Conservation (phyloP, 2,113 vertebrate genomes). For the Copsychus sechellarum region DNA sequence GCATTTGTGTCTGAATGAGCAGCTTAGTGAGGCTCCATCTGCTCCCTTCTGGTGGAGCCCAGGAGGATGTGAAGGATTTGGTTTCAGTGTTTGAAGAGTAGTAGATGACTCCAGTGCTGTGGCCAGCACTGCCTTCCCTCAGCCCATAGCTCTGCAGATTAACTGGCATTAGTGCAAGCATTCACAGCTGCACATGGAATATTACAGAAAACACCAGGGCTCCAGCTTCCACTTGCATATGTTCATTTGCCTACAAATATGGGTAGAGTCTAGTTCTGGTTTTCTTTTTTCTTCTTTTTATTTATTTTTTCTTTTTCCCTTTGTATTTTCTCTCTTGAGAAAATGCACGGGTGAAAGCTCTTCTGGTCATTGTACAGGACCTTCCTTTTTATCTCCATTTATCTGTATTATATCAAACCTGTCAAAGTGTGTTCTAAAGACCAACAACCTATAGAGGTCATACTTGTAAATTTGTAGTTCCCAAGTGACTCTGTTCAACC, state of each 20-base stretch:
- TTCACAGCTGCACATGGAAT: background rate
- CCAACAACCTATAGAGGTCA: background rate
- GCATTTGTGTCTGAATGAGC: background rate
- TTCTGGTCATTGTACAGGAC: background rate
- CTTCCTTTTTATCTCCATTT: background rate
- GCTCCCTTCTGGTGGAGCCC: background rate
- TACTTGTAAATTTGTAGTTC: background rate
- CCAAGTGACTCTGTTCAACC: background rate
- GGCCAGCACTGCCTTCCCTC: background rate
- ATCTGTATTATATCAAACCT: background rate
- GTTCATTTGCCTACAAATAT: background rate
- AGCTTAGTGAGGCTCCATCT: constrained; percentile 26
- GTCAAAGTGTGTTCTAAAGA: background rate
- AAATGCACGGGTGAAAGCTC: background rate
- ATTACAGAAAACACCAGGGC: background rate
- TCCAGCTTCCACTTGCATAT: background rate
- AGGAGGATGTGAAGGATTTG: background rate
- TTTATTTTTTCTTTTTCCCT: accelerated
- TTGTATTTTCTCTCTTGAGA: background rate
- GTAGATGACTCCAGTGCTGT: background rate
- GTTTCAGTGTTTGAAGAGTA: background rate
- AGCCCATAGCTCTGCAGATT: background rate
- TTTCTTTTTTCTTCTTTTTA: background rate
- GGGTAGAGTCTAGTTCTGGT: background rate
- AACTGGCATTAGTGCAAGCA: background rate